phyloP scores from a whole-genome alignment of 1,140 invertebrate species.

The Aphidius gifuensis region DNA sequence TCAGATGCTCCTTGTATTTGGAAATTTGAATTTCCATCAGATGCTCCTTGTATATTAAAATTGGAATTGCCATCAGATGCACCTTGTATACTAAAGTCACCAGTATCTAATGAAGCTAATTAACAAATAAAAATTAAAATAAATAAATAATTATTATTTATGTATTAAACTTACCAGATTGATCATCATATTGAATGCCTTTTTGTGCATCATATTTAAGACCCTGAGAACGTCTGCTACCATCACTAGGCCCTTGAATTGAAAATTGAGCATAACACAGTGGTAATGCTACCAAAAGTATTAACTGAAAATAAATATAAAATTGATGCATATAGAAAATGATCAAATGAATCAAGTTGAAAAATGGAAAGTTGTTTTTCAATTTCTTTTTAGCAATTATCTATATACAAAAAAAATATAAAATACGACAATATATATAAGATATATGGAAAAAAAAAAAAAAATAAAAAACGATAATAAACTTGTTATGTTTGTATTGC shows the following conservation, averaged over 20 bases:
- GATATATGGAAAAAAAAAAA: constrained; percentile 4
- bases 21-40: constrained; percentile 43
- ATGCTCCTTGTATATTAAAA: constrained; percentile 45
- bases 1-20: constrained; percentile 39
- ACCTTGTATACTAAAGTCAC: constrained; percentile 45
- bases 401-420: neutral
- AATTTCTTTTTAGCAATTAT: neutral
- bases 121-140: neutral
- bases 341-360: neutral
- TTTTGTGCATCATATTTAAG: constrained; percentile 46
- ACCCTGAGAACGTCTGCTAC: constrained; percentile 48
- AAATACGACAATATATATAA: neutral
- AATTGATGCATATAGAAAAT: neutral
- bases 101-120: constrained; percentile 37
- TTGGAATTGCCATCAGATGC: constrained; percentile 42
- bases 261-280: constrained; percentile 48
- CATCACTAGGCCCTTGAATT: constrained; percentile 51
- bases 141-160: neutral
- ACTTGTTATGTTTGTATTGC: neutral
- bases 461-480: neutral
- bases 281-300: constrained; percentile 41
- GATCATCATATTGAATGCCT: constrained; percentile 47
- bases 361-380: neutral
- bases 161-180: constrained; percentile 38
- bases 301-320: constrained; percentile 33